Evolutionary conservation across 2,797 vertebrate species (phyloP).

Genomic region (Mionectes olivaceus): DNA sequence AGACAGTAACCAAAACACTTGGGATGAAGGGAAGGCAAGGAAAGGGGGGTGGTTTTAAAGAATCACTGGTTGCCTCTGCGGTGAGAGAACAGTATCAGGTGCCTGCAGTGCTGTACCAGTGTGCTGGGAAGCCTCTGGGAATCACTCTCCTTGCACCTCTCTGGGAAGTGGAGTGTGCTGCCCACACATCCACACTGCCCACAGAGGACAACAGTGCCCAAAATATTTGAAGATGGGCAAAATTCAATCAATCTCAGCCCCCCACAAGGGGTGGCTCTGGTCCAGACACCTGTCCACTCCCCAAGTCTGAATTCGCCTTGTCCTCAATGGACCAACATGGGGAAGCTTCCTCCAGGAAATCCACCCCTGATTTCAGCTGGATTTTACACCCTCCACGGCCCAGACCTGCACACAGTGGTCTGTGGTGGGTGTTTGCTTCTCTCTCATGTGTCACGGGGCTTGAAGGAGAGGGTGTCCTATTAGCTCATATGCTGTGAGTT

Average conservation of each 20-base stretch:
- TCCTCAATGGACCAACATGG: neutral
- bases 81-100: neutral
- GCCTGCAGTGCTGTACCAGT: accelerated
- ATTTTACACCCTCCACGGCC: neutral
- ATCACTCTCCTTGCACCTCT: neutral
- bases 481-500: constrained; percentile 6
- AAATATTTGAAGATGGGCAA: constrained; percentile 23
- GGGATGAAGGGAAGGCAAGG: neutral
- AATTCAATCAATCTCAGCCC: neutral
- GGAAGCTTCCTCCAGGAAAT: neutral
- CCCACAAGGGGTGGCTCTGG: neutral
- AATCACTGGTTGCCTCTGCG: neutral
- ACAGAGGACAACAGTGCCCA: neutral
- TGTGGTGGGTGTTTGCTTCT: neutral
- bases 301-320: neutral
- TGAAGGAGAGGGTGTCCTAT: constrained; percentile 46
- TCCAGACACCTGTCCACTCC: constrained; percentile 11
- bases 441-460: neutral
- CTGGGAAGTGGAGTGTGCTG: neutral
- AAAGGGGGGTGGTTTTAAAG: neutral
- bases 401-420: neutral
- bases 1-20: neutral
- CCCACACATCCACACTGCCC: neutral
- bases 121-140: neutral
- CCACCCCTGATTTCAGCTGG: neutral